phyloP scores from a whole-genome alignment of 2,888 invertebrate genomes.

The Pachliopta kotzebuea region DNA sequence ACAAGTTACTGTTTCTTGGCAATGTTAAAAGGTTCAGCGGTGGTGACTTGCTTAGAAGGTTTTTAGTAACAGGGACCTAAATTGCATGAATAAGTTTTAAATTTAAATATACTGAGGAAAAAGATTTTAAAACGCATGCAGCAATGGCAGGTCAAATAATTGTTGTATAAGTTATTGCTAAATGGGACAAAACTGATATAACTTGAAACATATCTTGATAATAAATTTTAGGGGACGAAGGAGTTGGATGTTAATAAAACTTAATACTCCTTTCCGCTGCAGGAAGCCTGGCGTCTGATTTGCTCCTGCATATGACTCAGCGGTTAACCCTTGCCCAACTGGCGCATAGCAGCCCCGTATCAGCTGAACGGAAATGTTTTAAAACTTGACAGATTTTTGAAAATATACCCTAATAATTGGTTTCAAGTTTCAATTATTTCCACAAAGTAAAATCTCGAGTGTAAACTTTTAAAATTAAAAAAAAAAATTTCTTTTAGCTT shows the following conservation, averaged over 20 bases:
- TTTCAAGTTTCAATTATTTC: not conserved
- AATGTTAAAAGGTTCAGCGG: no score
- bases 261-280: constrained; percentile 5
- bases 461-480: no score
- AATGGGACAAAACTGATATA: no score
- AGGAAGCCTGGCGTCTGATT: not conserved
- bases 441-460: not conserved
- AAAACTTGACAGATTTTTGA: not conserved
- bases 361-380: constrained; percentile 20
- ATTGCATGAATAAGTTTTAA: no score
- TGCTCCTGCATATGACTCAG: constrained; percentile 17
- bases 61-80: no score
- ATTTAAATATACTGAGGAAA: no score
- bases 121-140: no score
- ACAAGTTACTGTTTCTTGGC: no score
- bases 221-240: not conserved
- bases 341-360: not conserved
- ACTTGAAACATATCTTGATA: not conserved
- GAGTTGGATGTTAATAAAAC: constrained; percentile 10
- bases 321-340: constrained; percentile 19
- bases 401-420: not conserved
- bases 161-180: no score
- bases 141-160: no score
- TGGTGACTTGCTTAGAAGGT: no score
- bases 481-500: no score